Conservation (phyloP, 2,888 invertebrate species). For the Dicycla oo region DNA sequence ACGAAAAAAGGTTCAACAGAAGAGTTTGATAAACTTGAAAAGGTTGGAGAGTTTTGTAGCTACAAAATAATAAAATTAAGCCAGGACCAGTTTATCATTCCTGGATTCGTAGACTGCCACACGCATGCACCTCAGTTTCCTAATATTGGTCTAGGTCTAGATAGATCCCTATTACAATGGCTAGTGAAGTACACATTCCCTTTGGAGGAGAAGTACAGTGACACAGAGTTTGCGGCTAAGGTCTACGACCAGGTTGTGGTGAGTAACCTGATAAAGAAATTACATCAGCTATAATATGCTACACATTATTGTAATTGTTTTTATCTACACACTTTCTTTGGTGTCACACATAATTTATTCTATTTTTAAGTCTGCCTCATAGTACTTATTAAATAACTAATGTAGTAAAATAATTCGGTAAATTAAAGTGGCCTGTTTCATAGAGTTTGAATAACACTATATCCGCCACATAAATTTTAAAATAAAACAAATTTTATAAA, state of each 20-base stretch:
- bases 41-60: constrained; percentile 65
- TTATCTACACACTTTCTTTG: not conserved
- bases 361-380: not conserved
- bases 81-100: constrained; percentile 93
- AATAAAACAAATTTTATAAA: not conserved
- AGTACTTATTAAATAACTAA: not conserved
- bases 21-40: constrained; percentile 69
- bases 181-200: constrained; percentile 96
- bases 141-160: constrained; percentile 95
- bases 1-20: constrained; percentile 71
- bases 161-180: constrained; percentile 95
- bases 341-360: not conserved
- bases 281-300: constrained; percentile 3
- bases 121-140: constrained; percentile 97
- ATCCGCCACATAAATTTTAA: not conserved
- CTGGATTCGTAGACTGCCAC: constrained; percentile 97
- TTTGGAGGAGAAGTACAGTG: constrained; percentile 93
- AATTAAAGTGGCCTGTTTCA: not conserved
- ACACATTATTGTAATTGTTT: not conserved
- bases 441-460: not conserved
- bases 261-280: constrained; percentile 76
- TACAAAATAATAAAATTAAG: constrained; percentile 71
- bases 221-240: constrained; percentile 92
- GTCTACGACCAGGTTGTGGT: constrained; percentile 96
- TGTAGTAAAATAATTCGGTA: not conserved